Conservation (phyloP, 2,888 invertebrate species). For the Dendrolimus pini region DNA sequence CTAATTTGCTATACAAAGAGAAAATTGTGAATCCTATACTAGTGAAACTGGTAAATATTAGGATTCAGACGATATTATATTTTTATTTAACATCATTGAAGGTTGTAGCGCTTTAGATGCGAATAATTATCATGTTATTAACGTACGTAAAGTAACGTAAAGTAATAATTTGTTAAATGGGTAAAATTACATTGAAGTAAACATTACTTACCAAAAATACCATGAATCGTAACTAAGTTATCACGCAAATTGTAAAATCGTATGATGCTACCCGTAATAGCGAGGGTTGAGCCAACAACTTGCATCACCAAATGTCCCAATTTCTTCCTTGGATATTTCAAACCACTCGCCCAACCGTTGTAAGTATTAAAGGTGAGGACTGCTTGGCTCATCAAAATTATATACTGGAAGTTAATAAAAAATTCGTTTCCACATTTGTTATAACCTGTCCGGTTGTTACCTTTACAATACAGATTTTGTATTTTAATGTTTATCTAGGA, state of each 20-base stretch:
- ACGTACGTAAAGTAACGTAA: too few species aligned
- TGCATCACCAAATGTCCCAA: slow-evolving; percentile 39
- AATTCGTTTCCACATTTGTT: not conserved
- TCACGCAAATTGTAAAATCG: slow-evolving; percentile 16
- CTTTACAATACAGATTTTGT: not conserved
- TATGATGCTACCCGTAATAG: slow-evolving; percentile 34
- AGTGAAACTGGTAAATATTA: too few species aligned
- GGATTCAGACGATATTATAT: too few species aligned
- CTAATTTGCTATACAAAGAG: too few species aligned
- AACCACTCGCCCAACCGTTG: slow-evolving; percentile 33
- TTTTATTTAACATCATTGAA: too few species aligned
- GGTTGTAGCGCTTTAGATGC: too few species aligned
- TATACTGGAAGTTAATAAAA: slow-evolving; percentile 36
- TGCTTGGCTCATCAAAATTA: slow-evolving; percentile 45
- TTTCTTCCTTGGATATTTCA: slow-evolving; percentile 33
- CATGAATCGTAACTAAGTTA: slow-evolving; percentile 24
- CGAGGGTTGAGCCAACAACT: slow-evolving; percentile 36
- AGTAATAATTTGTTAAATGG: too few species aligned
- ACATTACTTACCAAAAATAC: slow-evolving; percentile 33
- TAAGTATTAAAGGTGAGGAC: slow-evolving; percentile 35
- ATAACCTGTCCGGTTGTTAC: not conserved
- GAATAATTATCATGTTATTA: too few species aligned
- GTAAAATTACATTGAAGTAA: not conserved
- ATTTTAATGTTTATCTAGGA: not conserved
- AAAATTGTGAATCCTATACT: too few species aligned